These are phyloP conservation scores for Piscicola geometra DNA, from an alignment of 2,888 invertebrate species.

Conservation along the genomic window DNA sequence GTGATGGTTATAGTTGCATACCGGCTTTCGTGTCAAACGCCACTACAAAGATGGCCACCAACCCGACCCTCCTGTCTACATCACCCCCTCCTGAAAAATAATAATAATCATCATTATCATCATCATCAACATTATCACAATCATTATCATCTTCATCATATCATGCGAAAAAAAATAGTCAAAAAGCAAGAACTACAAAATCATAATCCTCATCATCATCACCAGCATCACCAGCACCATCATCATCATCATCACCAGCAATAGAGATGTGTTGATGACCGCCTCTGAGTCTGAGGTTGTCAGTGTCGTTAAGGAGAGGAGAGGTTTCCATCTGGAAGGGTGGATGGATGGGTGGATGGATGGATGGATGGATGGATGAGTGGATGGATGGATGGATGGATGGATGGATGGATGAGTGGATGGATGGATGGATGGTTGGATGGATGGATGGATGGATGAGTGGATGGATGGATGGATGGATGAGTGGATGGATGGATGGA, in stretches of 20 bases:
- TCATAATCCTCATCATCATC: too few species aligned
- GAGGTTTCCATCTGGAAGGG: not conserved
- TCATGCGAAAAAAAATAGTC: not conserved
- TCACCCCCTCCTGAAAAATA: conserved; percentile 2
- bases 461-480: too few species aligned
- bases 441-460: too few species aligned
- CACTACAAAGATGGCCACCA: conserved; percentile 57
- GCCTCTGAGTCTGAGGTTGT: not conserved
- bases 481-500: too few species aligned
- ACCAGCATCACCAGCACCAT: too few species aligned
- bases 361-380: too few species aligned
- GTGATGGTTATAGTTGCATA: too few species aligned
- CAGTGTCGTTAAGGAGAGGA: not conserved
- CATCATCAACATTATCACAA: not conserved
- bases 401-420: too few species aligned
- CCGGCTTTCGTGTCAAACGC: conserved; percentile 54
- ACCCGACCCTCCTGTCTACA: not conserved
- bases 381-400: too few species aligned
- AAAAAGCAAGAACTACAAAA: not conserved
- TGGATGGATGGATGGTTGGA: too few species aligned
- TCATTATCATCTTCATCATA: not conserved
- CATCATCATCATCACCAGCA: not conserved
- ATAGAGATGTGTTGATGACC: not conserved
- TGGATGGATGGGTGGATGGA: too few species aligned
- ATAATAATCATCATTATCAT: conserved; percentile 3